Base-by-base conservation (phyloP, 1,140 invertebrate genomes). In the Tetragnatha versicolor region DNA sequence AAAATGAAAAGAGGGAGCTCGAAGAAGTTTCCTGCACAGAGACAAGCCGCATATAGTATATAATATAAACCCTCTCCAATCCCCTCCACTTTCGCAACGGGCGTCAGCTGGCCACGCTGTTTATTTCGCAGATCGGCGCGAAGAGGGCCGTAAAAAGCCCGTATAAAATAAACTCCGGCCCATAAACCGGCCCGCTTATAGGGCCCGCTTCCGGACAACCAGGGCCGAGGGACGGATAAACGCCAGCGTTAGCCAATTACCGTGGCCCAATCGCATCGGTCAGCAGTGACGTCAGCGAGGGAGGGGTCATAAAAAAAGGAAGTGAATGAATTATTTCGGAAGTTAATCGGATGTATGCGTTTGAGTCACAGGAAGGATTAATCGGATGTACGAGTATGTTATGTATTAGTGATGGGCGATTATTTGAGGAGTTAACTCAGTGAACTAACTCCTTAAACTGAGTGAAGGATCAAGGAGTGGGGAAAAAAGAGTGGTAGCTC, bases 141-240 rank as follows among this genome's bases (percentile, higher is more conserved):
- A 58, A 58, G 35, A 58, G 9, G 17, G 55, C 55, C 31, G 35
- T 58, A 58, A 58, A n/a, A 58, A 33, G 55, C 2, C n/a, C 31
- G 7, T 58, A 58, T 58, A 58, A 58, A 58, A 58, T 58, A 58
- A 58, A 58, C 55, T 58, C 17, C 35, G 35, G 35, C 55, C 29
- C 55, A 58, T 58, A 58, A 58, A 58, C 55, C 35, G n/a, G n/a
- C 31, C 35, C 27, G 9, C 17, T 33, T 58, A 33, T 58, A 58
- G 29, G 55, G 55, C 29, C n/a, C 20, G 55, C 55, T 58, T 58
- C 55, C 55, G 55, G 17, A n/a, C 35, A 58, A 58, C 29, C 20
- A 31, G 29, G 35, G 35, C 20, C 29, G 29, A n/a, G 55, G 31
- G 55, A 31, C 22, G 10, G 31, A 58, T 33, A 58, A 58, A 58